phyloP scores from a whole-genome alignment of 37 sponge, comb jelly and placozoan species.

The Geodia barretti region DNA sequence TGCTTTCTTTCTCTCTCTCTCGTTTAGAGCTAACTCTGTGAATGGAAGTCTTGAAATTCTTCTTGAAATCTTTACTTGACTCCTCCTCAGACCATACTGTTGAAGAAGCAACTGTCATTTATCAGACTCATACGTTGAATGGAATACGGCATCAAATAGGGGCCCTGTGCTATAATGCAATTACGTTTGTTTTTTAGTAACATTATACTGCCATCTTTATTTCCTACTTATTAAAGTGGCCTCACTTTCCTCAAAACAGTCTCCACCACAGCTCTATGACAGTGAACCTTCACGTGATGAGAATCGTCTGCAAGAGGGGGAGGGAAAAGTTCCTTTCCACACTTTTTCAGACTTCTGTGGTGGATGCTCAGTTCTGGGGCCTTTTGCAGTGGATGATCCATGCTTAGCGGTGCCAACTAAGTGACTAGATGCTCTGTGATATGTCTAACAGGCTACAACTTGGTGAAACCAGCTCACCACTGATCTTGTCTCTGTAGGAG shows the following conservation, averaged over 20 bases:
- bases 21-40: slow-evolving; percentile 28
- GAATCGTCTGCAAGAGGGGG: slow-evolving; percentile 26
- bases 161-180: too few species aligned
- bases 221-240: too few species aligned
- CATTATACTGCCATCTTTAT: too few species aligned
- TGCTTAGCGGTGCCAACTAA: too few species aligned
- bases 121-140: too few species aligned
- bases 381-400: too few species aligned
- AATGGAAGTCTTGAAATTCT: slow-evolving; percentile 71
- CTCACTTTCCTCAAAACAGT: slow-evolving; percentile 62
- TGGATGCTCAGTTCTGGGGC: too few species aligned
- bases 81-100: slow-evolving; percentile 49
- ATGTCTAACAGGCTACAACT: background rate
- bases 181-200: too few species aligned
- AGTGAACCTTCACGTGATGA: slow-evolving; percentile 66
- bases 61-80: slow-evolving; percentile 51
- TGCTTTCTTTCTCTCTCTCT: background rate
- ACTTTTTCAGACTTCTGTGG: too few species aligned
- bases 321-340: too few species aligned
- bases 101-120: background rate
- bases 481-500: slow-evolving; percentile 32
- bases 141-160: too few species aligned
- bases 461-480: slow-evolving; percentile 11
- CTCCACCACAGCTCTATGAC: slow-evolving; percentile 71
- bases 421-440: background rate